Percentiles rank a stretch among this genome's conserved stretches.
These are phyloP conservation scores for Semicossyphus pulcher DNA, from an alignment of 2,113 vertebrate genomes.

Conservation along the genomic window DNA sequence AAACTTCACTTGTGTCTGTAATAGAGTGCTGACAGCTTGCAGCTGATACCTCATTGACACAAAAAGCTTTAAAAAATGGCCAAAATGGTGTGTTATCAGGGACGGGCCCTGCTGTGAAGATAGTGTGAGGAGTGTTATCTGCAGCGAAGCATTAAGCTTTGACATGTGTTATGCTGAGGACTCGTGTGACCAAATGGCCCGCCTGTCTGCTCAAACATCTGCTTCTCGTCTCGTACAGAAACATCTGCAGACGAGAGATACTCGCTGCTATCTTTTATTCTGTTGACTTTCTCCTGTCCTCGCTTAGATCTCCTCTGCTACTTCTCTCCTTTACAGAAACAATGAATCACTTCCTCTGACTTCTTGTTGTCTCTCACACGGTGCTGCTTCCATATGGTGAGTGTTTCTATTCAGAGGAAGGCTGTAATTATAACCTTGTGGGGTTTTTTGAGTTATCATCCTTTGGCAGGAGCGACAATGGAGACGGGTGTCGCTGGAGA, in stretches of 20 bases:
- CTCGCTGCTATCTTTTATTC: constrained; percentile 44
- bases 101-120: constrained; percentile 32
- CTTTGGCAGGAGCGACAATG: constrained; percentile 34
- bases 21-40: constrained; percentile 41
- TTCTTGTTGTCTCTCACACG: constrained; percentile 35
- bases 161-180: constrained; percentile 57
- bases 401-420: constrained; percentile 30
- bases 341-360: constrained; percentile 38
- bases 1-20: constrained; percentile 37
- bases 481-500: constrained; percentile 22
- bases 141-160: constrained; percentile 34
- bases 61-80: constrained; percentile 51
- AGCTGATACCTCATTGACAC: constrained; percentile 39
- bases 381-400: constrained; percentile 34
- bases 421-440: constrained; percentile 58
- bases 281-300: constrained; percentile 42
- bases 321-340: constrained; percentile 29
- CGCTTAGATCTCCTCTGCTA: constrained; percentile 23
- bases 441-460: constrained; percentile 29
- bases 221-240: constrained; percentile 62
- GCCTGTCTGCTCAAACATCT: constrained; percentile 66
- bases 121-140: constrained; percentile 57
- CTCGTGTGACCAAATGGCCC: constrained; percentile 58
- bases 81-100: constrained; percentile 37
- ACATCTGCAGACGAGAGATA: constrained; percentile 49